Evolutionary conservation across 1,140 invertebrate species (phyloP).

Genomic region (Mesaphorura yosii): DNA sequence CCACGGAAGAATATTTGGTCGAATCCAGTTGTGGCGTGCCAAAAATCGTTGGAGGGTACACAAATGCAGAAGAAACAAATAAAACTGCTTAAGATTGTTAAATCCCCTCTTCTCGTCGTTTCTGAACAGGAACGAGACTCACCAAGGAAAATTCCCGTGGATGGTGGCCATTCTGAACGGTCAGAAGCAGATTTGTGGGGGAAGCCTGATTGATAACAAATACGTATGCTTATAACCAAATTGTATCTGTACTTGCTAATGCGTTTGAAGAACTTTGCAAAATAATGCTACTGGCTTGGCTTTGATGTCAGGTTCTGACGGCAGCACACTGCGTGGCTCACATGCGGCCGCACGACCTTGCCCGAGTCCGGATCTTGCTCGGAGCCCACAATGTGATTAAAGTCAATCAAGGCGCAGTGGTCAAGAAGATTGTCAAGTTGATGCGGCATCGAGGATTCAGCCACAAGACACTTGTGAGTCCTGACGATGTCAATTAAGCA

Average conservation of each 20-base stretch:
- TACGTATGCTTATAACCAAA: too few species aligned
- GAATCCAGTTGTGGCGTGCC: conserved; percentile 51
- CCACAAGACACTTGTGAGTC: conserved; percentile 13
- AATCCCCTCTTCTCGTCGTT: too few species aligned
- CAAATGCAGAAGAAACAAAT: too few species aligned
- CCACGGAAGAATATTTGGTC: conserved; percentile 20
- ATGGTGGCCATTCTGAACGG: conserved; percentile 69
- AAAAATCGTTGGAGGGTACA: conserved; percentile 70
- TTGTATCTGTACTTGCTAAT: too few species aligned
- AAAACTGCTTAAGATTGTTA: too few species aligned
- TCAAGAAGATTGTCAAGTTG: conserved; percentile 1
- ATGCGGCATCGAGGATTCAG: conserved; percentile 1
- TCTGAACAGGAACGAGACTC: too few species aligned
- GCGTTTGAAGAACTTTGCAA: too few species aligned
- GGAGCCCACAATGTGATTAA: conserved; percentile 10
- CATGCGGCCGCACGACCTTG: conserved; percentile 9
- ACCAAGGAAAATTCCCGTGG: conserved; percentile 73
- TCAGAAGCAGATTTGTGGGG: conserved; percentile 64
- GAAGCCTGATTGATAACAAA: conserved; percentile 62
- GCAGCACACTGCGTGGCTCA: conserved; percentile 77
- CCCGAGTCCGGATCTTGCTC: conserved; percentile 2
- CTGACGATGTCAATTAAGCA: too few species aligned
- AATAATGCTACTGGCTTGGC: too few species aligned
- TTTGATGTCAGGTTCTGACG: conserved; percentile 59
- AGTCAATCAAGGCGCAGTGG: not conserved